phyloP scores from a whole-genome alignment of 1,140 invertebrate species.

The Diabrotica virgifera region DNA sequence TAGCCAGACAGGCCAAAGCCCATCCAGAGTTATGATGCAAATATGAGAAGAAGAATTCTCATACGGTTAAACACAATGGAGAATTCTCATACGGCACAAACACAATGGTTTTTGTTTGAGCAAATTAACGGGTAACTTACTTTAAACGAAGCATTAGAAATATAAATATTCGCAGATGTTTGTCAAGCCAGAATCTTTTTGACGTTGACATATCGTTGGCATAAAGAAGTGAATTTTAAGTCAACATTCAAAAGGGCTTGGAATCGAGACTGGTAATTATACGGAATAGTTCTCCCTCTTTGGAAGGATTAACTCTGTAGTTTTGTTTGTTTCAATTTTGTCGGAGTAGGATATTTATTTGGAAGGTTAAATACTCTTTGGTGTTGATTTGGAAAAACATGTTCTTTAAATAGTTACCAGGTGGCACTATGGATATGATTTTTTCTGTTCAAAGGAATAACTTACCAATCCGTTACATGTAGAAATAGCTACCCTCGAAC shows the following conservation, averaged over 20 bases:
- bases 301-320: no score
- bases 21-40: no score
- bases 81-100: neutral
- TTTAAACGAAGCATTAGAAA: neutral
- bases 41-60: no score
- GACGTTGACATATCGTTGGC: neutral
- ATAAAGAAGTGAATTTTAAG: neutral
- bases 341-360: no score
- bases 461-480: slow-evolving; percentile 82
- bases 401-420: no score
- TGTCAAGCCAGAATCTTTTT: neutral
- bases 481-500: slow-evolving; percentile 71
- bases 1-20: no score
- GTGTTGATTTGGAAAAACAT: no score
- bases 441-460: no score
- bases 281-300: neutral
- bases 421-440: no score
- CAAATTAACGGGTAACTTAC: neutral
- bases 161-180: neutral
- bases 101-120: slow-evolving; percentile 3
- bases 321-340: no score
- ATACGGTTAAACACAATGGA: no score
- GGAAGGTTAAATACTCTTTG: no score
- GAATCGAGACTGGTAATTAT: neutral
- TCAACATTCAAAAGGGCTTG: neutral